Evolutionary conservation across 2,797 vertebrate genomes (phyloP), one percentile per base, ranked within the genome.

Genomic region (Epinephelus awoara): DNA sequence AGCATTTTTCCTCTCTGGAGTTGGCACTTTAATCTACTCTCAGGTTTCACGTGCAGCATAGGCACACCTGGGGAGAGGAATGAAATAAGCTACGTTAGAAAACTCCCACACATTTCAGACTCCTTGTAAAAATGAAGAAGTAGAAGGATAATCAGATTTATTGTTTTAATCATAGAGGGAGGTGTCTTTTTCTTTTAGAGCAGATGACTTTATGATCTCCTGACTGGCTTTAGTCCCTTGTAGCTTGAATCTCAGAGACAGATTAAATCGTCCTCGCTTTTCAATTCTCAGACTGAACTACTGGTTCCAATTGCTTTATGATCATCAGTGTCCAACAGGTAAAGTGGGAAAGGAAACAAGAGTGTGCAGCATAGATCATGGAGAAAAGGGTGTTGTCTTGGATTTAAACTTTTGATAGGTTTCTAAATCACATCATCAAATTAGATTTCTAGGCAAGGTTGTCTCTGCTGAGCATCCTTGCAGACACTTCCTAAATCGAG

Each of bases 1-100:
- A 95, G 94, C 94, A 94, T 95, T 94, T 96, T 94, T 93, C 77
- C 93, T 92, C 90, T 92, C 75, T 59, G 79, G 87, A 80, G 80
- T 87, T 95, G 90, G 91, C 82, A 94, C 93, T 94, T 95, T 94
- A 94, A 95, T 95, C 94, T 89, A 85, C 79, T 94, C 92, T 95
- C 91, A 75, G 90, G 92, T 96, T 96, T 95, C 94, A 95, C 71
- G 46, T 90, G 88, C 74, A 73, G 83, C 78, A 65, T 66, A 70
- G 90, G 90, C 84, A 91, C 91, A 94, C 93, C 94, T 93, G 93
- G 84, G 88, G 92, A 87, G 89, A 90, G 77, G 88, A 89, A 88
- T 80, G 76, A 92, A 92, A 85, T 84, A 87, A 87, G 80, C 57
- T 34, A 59, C 21, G 67, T 83, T 65, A 67, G 80, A 90, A 87